Evolutionary conservation across 2,888 invertebrate genomes (phyloP).

Genomic region (Shargacucullia verbasci): DNA sequence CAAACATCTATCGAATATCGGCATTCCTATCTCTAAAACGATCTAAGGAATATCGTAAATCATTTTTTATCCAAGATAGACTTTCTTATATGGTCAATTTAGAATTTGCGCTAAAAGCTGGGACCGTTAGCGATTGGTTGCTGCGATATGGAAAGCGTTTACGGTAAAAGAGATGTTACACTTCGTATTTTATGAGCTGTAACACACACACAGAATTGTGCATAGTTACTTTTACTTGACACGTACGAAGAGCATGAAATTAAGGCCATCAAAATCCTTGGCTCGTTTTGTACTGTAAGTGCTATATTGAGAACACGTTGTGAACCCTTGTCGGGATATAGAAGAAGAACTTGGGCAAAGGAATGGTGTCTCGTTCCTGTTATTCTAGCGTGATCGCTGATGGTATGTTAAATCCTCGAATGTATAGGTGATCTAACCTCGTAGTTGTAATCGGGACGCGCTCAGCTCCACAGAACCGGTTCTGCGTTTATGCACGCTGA

Average conservation of each 20-base stretch:
- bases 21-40: slow-evolving; percentile 21
- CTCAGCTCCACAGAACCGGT: slow-evolving; percentile 35
- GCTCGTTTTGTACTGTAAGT: no score
- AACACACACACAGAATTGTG: no score
- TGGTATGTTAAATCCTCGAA: neutral
- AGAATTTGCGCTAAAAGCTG: slow-evolving; percentile 43
- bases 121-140: slow-evolving; percentile 53
- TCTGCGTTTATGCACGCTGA: slow-evolving; percentile 25
- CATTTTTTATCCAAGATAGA: slow-evolving; percentile 40
- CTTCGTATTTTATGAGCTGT: neutral
- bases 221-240: no score
- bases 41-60: slow-evolving; percentile 38
- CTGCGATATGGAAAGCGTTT: slow-evolving; percentile 33
- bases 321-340: no score
- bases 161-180: slow-evolving; percentile 22
- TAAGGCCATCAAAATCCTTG: no score
- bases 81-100: slow-evolving; percentile 53
- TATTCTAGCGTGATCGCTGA: neutral
- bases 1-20: slow-evolving; percentile 24
- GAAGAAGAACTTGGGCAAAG: no score
- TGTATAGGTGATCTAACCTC: slow-evolving; percentile 22
- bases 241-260: no score
- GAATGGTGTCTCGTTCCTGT: neutral
- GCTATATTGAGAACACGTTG: no score
- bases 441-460: slow-evolving; percentile 7